These are phyloP conservation scores for Diabrotica undecimpunctata DNA, from an alignment of 1,140 invertebrate species.

Conservation along the genomic window DNA sequence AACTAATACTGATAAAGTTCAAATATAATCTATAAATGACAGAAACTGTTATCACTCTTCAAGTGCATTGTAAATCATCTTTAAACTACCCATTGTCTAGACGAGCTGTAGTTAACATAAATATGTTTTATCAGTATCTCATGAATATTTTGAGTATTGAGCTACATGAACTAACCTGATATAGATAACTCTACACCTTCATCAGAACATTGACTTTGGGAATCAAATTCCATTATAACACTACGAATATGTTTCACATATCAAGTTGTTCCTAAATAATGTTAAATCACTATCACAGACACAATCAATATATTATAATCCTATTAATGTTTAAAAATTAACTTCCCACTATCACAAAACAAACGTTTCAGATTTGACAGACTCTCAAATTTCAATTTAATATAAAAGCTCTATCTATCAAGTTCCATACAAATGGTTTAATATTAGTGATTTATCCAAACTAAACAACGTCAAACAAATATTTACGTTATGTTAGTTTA, in stretches of 20 bases:
- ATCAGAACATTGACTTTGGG: conserved; percentile 39
- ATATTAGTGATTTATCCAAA: conserved; percentile 4
- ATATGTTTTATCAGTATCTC: neutral
- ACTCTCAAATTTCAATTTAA: neutral
- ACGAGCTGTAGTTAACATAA: no score
- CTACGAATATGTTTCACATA: conserved; percentile 19
- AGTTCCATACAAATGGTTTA: neutral
- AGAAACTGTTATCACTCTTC: no score
- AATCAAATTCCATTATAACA: conserved; percentile 40
- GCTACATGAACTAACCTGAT: conserved; percentile 29
- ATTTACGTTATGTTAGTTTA: conserved; percentile 28
- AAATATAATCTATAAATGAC: no score
- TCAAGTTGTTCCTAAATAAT: conserved; percentile 10
- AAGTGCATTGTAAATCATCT: no score
- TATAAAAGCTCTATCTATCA: neutral
- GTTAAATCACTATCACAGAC: neutral
- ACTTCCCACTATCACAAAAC: no score
- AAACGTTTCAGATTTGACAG: neutral
- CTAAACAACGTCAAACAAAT: conserved; percentile 30
- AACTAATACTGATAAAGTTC: no score
- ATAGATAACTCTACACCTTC: conserved; percentile 40
- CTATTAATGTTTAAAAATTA: no score
- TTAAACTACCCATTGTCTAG: no score
- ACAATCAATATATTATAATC: neutral
- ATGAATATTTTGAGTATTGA: neutral